Base-by-base conservation (phyloP, 2,113 vertebrate species). In the Oryzias celebensis region DNA sequence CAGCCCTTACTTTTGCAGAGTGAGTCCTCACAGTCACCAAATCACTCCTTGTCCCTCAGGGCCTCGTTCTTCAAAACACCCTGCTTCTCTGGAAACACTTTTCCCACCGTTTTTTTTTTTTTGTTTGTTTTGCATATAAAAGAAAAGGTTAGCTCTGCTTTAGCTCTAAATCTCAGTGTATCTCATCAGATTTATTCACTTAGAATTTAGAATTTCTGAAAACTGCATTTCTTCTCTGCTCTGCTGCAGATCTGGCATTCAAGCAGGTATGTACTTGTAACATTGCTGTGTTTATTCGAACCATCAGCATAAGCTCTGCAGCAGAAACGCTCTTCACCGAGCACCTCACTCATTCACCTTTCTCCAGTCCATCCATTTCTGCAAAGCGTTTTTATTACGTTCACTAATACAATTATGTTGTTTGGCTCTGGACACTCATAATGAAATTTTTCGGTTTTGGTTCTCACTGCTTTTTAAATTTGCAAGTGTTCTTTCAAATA, bases 271-370 rank as follows among this genome's bases (percentile, higher is more conserved):
- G 8, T 12, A 12, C 36, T 36, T 13, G 36, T 36, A 8, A 36
- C 36, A 12, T 28, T 28, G 26, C 26, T 28, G 26, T 1, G 5
- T 28, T 4, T 1, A 36, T 10, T 12, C 8, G 36, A 36, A 10
- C 36, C 36, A 12, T 10, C 36, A 10, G 12, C 31, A 36, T 7
- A 36, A 36, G 31, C 1, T 36, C 7, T 7, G 7, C 31, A 36
- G 31, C 55, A 15, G 51, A 36, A 59, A 74, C 31, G 62, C 78
- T 78, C 81, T 84, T 71, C 74, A 80, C 76, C 65, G 54, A 78
- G 54, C 46, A 24, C 41, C 51, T 44, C 65, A 51, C 24, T 54
- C 48, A 59, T 15, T 62, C 17, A 2, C 43, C 59, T 17, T 45
- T 23, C 41, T 45, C 50, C 26, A 6, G 7, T 36, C 31, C 36